A percentile compares a stretch with the other conserved stretches of the same genome.
phyloP scores from a whole-genome alignment of 1,140 invertebrate genomes.

The Steinernema feltiae region DNA sequence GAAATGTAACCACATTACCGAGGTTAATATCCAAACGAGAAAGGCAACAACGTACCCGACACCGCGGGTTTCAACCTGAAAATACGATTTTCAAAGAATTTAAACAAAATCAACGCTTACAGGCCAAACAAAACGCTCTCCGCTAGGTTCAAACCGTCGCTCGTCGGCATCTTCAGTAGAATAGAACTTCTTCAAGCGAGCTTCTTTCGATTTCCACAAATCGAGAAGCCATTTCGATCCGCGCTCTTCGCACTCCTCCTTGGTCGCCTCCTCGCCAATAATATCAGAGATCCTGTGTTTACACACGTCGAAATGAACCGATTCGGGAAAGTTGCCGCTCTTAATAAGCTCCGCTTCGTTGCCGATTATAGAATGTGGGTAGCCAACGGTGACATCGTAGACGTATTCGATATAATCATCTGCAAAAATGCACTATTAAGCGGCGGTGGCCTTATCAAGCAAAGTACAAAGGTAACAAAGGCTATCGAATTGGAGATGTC shows the following conservation, averaged over 20 bases:
- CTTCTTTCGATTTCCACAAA: slow-evolving; percentile 71
- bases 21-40: slow-evolving; percentile 37
- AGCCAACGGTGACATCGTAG: slow-evolving; percentile 74
- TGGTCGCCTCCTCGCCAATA: not conserved
- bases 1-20: slow-evolving; percentile 43
- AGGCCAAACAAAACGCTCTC: slow-evolving; percentile 43
- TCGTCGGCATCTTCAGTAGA: not conserved
- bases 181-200: slow-evolving; percentile 64
- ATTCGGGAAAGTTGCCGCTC: slow-evolving; percentile 66
- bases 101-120: slow-evolving; percentile 32
- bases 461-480: not conserved
- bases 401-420: slow-evolving; percentile 67
- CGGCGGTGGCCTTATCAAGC: not conserved
- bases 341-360: slow-evolving; percentile 67
- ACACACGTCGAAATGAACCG: slow-evolving; percentile 70
- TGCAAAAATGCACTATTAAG: slow-evolving; percentile 27
- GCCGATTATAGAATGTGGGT: slow-evolving; percentile 66
- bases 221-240: slow-evolving; percentile 66
- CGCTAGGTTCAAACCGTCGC: slow-evolving; percentile 34
- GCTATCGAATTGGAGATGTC: not conserved
- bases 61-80: slow-evolving; percentile 36
- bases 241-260: slow-evolving; percentile 61
- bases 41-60: slow-evolving; percentile 41
- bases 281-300: slow-evolving; percentile 62
- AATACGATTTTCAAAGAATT: not conserved